Percentiles rank a stretch among this genome's conserved stretches.
Evolutionary conservation across 2,888 invertebrate species (phyloP).

Genomic region (Salticus scenicus): DNA sequence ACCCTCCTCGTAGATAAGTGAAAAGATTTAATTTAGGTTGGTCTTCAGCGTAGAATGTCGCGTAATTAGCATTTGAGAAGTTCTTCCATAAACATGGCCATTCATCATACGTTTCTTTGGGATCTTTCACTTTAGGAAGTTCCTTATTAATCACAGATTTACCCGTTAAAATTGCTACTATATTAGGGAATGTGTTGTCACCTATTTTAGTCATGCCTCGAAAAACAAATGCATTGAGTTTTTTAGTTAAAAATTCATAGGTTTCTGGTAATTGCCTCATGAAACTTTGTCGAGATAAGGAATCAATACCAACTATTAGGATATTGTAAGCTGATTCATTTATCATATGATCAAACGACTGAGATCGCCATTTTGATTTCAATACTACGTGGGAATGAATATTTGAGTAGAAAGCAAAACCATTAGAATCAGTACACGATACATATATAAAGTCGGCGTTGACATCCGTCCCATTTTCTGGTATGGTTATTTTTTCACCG

Average conservation of each 20-base stretch:
- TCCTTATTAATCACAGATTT: slow-evolving; percentile 39
- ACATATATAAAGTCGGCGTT: slow-evolving; percentile 57
- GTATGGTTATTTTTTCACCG: neutral
- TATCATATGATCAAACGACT: neutral
- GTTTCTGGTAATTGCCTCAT: slow-evolving; percentile 88
- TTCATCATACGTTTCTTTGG: slow-evolving; percentile 81
- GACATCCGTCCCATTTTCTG: slow-evolving; percentile 33
- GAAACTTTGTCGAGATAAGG: slow-evolving; percentile 89
- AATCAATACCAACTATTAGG: slow-evolving; percentile 87
- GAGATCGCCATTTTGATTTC: neutral
- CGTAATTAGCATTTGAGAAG: slow-evolving; percentile 83
- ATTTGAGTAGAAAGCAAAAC: slow-evolving; percentile 63
- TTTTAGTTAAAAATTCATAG: slow-evolving; percentile 79
- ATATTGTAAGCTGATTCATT: slow-evolving; percentile 23
- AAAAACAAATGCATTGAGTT: slow-evolving; percentile 78
- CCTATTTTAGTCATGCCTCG: slow-evolving; percentile 85
- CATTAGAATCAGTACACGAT: slow-evolving; percentile 62
- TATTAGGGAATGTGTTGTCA: slow-evolving; percentile 94
- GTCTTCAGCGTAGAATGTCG: slow-evolving; percentile 89
- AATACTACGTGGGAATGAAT: slow-evolving; percentile 50
- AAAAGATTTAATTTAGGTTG: slow-evolving; percentile 86
- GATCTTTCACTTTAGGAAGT: slow-evolving; percentile 73
- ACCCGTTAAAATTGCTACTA: slow-evolving; percentile 87
- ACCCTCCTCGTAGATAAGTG: slow-evolving; percentile 86
- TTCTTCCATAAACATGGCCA: slow-evolving; percentile 91